phyloP scores from a whole-genome alignment of 2,888 invertebrate species.

The Cosmia trapezina region DNA sequence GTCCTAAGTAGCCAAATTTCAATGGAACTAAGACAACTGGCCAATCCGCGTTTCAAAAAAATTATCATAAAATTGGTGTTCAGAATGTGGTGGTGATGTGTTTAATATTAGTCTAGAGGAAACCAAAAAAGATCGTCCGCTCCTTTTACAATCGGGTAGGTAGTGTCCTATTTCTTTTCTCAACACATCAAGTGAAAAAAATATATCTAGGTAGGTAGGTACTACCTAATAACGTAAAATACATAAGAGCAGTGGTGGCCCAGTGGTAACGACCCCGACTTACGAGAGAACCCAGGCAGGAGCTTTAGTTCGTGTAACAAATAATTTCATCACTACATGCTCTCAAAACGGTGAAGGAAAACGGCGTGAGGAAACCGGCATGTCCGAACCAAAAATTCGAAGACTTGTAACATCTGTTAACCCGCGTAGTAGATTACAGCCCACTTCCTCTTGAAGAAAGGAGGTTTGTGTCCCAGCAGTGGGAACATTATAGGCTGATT shows the following conservation, averaged over 20 bases:
- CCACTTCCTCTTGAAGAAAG: too few species aligned
- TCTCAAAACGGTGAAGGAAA: too few species aligned
- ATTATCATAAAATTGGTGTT: conserved; percentile 1
- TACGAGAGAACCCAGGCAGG: too few species aligned
- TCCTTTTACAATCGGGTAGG: not conserved
- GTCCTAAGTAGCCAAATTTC: not conserved
- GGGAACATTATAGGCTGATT: too few species aligned
- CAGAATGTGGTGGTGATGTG: not conserved
- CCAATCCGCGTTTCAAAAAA: not conserved
- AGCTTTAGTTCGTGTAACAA: too few species aligned
- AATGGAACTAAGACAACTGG: not conserved
- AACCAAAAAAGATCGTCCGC: not conserved
- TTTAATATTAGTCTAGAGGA: not conserved
- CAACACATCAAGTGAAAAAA: not conserved
- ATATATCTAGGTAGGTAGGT: not conserved
- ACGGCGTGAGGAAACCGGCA: too few species aligned
- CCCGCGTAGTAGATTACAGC: too few species aligned
- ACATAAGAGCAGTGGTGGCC: not conserved
- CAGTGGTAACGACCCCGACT: too few species aligned
- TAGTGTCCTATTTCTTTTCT: not conserved
- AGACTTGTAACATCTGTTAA: too few species aligned
- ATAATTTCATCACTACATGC: too few species aligned
- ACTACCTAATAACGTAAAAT: not conserved
- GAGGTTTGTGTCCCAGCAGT: too few species aligned
- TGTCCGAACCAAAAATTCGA: too few species aligned